phyloP scores from a whole-genome alignment of 2,888 invertebrate genomes.

The Macaria notata region DNA sequence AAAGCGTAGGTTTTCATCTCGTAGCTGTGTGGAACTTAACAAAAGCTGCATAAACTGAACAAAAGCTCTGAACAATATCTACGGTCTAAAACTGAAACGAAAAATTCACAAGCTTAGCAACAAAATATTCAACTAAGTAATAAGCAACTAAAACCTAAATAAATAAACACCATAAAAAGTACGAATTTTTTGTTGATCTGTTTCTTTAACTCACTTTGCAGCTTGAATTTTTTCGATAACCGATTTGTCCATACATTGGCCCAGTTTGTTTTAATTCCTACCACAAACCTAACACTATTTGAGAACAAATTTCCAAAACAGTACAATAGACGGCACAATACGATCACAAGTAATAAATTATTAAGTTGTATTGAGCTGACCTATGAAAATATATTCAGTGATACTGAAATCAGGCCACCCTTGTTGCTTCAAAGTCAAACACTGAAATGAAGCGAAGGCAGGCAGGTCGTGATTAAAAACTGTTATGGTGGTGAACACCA shows the following conservation, averaged over 20 bases:
- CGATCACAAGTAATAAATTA: background rate
- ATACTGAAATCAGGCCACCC: background rate
- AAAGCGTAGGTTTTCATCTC: conserved; percentile 26
- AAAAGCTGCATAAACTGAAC: background rate
- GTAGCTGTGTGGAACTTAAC: background rate
- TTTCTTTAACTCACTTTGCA: conserved; percentile 57
- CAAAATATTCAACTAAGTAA: background rate
- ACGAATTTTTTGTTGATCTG: background rate
- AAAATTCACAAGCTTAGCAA: background rate
- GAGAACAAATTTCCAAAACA: background rate
- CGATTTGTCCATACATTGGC: conserved; percentile 84
- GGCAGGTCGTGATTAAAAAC: conserved; percentile 37
- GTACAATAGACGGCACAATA: conserved; percentile 5
- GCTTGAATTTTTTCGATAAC: conserved; percentile 67
- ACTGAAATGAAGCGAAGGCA: conserved; percentile 28
- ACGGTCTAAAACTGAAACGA: background rate
- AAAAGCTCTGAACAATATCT: background rate
- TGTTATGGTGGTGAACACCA: conserved; percentile 64
- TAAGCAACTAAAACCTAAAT: too few species aligned
- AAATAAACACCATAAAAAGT: background rate
- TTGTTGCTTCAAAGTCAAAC: conserved; percentile 12
- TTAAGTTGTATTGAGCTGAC: too few species aligned
- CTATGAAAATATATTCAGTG: too few species aligned
- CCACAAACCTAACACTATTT: conserved; percentile 18
- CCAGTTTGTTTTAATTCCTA: conserved; percentile 72